phyloP scores from a whole-genome alignment of 1,140 invertebrate species.

The Melipona quadrifasciata region DNA sequence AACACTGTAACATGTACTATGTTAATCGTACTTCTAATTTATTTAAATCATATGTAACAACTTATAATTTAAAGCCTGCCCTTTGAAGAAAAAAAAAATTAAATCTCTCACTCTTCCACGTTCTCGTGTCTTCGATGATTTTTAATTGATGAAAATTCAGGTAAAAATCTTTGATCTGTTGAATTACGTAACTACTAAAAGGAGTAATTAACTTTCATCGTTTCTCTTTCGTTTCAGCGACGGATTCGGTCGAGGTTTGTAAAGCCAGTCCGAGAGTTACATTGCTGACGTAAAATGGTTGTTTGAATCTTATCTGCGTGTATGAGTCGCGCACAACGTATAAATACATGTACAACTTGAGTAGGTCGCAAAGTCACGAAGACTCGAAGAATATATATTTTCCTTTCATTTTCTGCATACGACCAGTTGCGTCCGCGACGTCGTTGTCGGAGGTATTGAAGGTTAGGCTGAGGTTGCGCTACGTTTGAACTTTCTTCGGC shows the following conservation, averaged over 20 bases:
- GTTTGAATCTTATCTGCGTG: conserved; percentile 10
- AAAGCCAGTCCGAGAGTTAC: neutral
- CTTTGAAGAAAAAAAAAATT: neutral
- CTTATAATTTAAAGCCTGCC: too few relatives aligned
- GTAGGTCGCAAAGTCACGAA: neutral
- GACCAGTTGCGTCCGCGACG: conserved; percentile 46
- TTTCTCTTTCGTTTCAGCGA: too few relatives aligned
- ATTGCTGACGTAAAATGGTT: neutral
- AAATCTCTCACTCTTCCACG: neutral
- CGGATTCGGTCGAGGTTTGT: neutral
- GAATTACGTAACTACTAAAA: neutral
- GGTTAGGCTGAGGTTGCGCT: conserved; percentile 20
- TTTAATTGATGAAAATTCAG: too few relatives aligned
- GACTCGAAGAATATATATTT: neutral
- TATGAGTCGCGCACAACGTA: neutral
- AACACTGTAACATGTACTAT: neutral
- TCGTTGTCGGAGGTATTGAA: conserved; percentile 25
- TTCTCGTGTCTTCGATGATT: too few relatives aligned
- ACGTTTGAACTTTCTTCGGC: conserved; percentile 46
- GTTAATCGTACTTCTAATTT: neutral
- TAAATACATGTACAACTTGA: neutral
- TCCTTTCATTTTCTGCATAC: conserved; percentile 20
- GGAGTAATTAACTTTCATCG: neutral
- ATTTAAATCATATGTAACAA: too few relatives aligned
- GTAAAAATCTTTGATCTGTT: neutral